Percentiles rank a stretch among this genome's conserved stretches.
Conservation (phyloP, 2,113 vertebrate genomes). For the Pituophis catenifer region DNA sequence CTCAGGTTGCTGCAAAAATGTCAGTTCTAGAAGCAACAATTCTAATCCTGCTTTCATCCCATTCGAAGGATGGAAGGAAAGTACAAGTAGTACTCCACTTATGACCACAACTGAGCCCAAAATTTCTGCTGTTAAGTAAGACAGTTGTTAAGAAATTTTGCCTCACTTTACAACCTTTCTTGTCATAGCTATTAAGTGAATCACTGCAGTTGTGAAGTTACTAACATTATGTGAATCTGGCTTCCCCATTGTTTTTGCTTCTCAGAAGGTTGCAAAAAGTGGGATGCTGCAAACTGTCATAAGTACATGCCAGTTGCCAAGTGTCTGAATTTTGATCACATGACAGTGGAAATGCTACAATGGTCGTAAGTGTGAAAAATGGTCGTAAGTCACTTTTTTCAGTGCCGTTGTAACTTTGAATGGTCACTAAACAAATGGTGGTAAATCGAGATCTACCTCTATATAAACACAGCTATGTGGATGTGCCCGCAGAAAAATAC, state of each 20-base stretch:
- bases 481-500: neutral
- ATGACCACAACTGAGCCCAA: neutral
- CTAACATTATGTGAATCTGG: neutral
- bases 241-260: neutral
- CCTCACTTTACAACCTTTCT: neutral
- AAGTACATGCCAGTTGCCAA: neutral
- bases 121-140: neutral
- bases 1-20: neutral
- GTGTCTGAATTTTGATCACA: neutral
- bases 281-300: neutral
- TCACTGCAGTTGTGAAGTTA: neutral
- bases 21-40: neutral
- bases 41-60: neutral
- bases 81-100: neutral
- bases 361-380: neutral
- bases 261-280: neutral
- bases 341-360: neutral
- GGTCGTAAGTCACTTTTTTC: neutral
- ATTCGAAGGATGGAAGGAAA: neutral
- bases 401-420: neutral
- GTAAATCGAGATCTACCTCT: neutral
- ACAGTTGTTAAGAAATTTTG: neutral
- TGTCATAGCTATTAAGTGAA: neutral
- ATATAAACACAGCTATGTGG: neutral
- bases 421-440: neutral